Percentiles rank a stretch among this genome's conserved stretches.
These are phyloP conservation scores for Phoronis australis DNA, from an alignment of 2,888 invertebrate species.

Conservation along the genomic window DNA sequence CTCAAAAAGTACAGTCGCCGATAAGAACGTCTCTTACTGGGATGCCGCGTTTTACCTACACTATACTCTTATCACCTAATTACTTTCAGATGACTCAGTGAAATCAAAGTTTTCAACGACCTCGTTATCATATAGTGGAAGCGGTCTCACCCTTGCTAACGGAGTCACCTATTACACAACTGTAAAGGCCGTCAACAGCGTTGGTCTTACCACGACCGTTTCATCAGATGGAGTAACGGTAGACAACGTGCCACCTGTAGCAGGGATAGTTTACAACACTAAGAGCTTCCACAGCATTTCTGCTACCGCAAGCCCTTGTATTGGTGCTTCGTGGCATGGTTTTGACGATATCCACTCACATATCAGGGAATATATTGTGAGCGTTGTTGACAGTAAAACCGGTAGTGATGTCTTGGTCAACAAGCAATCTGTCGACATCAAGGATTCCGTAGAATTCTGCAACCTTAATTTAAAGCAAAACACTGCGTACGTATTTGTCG, in stretches of 20 bases:
- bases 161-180: neutral
- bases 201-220: neutral
- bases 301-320: neutral
- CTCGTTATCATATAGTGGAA: too few relatives aligned
- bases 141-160: too few relatives aligned
- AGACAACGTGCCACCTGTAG: neutral
- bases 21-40: too few relatives aligned
- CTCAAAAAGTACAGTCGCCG: too few relatives aligned
- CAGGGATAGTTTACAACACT: neutral
- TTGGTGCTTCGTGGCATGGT: neutral
- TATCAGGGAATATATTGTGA: neutral
- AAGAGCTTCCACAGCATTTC: neutral
- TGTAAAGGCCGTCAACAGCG: neutral
- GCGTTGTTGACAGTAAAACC: neutral
- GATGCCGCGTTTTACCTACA: too few relatives aligned
- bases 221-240: neutral
- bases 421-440: neutral
- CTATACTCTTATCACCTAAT: too few relatives aligned
- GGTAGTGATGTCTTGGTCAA: neutral
- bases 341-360: neutral
- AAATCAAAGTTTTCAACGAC: too few relatives aligned
- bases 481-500: neutral
- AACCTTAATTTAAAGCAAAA: neutral
- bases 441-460: neutral
- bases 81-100: too few relatives aligned